Conservation (phyloP, 2,113 vertebrate species). For the Gavialis gangeticus region DNA sequence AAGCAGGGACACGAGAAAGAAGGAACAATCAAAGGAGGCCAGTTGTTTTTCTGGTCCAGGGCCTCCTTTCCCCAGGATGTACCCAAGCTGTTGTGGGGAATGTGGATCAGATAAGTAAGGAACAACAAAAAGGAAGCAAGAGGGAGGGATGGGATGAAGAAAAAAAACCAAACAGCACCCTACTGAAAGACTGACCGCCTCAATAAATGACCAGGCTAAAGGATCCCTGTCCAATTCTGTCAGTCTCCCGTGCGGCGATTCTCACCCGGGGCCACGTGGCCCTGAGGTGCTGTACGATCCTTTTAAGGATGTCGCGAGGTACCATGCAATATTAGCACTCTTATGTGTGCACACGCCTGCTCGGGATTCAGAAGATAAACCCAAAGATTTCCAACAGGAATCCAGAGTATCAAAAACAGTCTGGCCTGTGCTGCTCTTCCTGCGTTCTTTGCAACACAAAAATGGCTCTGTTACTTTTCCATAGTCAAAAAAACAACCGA, state of each 20-base stretch:
- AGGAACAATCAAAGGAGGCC: constrained; percentile 30
- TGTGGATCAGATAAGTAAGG: constrained; percentile 16
- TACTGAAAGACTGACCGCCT: constrained; percentile 8
- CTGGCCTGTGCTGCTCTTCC: no score
- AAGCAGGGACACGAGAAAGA: constrained; percentile 22
- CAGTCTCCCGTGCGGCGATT: no score
- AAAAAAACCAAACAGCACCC: constrained; percentile 9
- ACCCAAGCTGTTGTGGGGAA: neutral
- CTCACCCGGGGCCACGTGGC: no score
- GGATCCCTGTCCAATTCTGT: neutral
- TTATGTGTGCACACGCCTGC: no score
- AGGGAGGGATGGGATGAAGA: neutral
- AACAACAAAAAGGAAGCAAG: constrained; percentile 43
- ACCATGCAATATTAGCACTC: no score
- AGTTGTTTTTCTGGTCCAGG: constrained; percentile 31
- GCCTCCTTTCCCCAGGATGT: constrained; percentile 25
- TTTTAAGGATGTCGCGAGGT: no score
- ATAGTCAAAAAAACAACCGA: no score
- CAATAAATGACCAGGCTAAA: neutral
- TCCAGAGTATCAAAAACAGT: no score
- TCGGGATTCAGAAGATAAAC: no score
- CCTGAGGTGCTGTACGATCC: no score
- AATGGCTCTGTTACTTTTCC: no score
- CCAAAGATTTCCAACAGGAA: neutral
- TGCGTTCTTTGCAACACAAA: no score